These are phyloP conservation scores for Lithosia quadra DNA, from an alignment of 2,888 invertebrate species.

Conservation along the genomic window DNA sequence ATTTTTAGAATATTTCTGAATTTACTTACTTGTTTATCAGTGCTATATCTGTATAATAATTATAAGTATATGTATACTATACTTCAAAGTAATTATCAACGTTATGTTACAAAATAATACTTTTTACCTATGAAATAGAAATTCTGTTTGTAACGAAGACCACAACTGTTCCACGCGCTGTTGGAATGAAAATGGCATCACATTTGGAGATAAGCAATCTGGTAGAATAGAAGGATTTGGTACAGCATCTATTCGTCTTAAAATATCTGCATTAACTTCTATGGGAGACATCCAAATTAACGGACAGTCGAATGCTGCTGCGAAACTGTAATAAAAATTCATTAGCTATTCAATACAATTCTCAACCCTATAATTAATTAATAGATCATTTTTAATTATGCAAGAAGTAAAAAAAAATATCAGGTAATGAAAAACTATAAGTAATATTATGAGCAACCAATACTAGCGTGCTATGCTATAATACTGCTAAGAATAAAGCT, in stretches of 20 bases:
- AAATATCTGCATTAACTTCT: conserved; percentile 63
- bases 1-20: too few species aligned
- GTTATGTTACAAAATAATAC: background rate
- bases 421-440: background rate
- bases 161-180: conserved; percentile 60
- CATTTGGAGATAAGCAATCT: conserved; percentile 45
- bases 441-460: background rate
- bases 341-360: background rate
- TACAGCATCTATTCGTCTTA: conserved; percentile 61
- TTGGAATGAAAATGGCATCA: conserved; percentile 63
- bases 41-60: too few species aligned
- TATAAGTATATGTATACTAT: too few species aligned
- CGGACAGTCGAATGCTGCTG: conserved; percentile 61
- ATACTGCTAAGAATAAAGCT: too few species aligned
- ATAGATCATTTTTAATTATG: background rate
- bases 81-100: background rate
- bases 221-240: conserved; percentile 65
- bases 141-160: conserved; percentile 30
- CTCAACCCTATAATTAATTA: too few species aligned
- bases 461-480: background rate
- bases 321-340: conserved; percentile 55
- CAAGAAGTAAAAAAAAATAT: background rate
- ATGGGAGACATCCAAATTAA: conserved; percentile 62
- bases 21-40: too few species aligned
- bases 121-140: conserved; percentile 17